These are phyloP conservation scores for Paralichthys olivaceus DNA, from an alignment of 2,113 vertebrate species.

Conservation along the genomic window DNA sequence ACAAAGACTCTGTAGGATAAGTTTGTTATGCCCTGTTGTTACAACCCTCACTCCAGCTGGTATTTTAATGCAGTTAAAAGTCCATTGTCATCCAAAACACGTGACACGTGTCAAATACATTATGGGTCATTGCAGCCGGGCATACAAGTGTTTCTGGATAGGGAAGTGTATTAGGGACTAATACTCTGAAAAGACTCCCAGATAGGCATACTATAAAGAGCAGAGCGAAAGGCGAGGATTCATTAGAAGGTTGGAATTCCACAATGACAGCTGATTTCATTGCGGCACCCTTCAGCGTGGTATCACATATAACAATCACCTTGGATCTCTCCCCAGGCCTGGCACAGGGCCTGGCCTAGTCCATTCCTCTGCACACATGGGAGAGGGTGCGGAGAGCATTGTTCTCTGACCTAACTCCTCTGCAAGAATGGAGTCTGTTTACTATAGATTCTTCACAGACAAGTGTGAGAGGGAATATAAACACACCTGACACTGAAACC, in stretches of 20 bases:
- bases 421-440: constrained; percentile 38
- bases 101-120: constrained; percentile 14
- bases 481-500: constrained; percentile 60
- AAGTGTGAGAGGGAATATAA: constrained; percentile 63
- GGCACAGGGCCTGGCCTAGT: constrained; percentile 35
- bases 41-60: not conserved
- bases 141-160: constrained; percentile 27
- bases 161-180: constrained; percentile 23
- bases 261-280: constrained; percentile 62
- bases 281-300: constrained; percentile 22
- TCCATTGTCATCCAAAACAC: constrained; percentile 26
- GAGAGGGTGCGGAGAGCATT: not conserved
- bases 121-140: constrained; percentile 26
- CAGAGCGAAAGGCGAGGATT: constrained; percentile 37
- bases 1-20: not conserved
- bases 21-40: not conserved
- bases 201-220: constrained; percentile 37
- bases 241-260: constrained; percentile 52
- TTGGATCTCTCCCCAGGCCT: constrained; percentile 44
- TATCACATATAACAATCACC: constrained; percentile 57
- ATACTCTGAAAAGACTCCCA: constrained; percentile 31
- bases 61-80: constrained; percentile 21
- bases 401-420: constrained; percentile 19
- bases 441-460: constrained; percentile 39
- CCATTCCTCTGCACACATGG: constrained; percentile 4